Evolutionary conservation across 2,797 vertebrate species (phyloP).

Genomic region (Notamacropus eugenii): DNA sequence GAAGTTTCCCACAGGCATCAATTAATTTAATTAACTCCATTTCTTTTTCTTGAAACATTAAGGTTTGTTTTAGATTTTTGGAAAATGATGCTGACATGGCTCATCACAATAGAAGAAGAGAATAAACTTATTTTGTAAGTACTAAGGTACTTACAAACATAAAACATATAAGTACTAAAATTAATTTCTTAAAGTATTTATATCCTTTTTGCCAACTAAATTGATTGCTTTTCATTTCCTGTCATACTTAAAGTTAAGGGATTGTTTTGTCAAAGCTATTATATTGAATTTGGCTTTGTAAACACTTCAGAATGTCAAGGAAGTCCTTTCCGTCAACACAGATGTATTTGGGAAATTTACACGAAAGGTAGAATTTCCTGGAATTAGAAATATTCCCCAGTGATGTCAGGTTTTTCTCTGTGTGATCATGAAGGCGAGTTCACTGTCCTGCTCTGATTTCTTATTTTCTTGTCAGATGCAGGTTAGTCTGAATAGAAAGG

Average conservation of each 20-base stretch:
- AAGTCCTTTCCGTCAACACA: background rate
- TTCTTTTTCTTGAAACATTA: background rate
- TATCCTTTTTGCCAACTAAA: background rate
- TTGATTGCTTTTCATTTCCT: constrained; percentile 17
- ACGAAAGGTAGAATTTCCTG: background rate
- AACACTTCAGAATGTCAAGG: constrained; percentile 19
- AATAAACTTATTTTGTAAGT: background rate
- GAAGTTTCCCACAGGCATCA: background rate
- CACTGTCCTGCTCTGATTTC: background rate
- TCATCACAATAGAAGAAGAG: background rate
- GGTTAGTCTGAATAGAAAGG: background rate
- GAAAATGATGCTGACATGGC: background rate
- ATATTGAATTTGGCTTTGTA: background rate
- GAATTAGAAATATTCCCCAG: background rate
- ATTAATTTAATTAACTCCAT: background rate
- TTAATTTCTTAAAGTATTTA: background rate
- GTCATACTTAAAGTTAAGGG: background rate
- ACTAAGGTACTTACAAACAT: background rate
- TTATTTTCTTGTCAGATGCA: background rate
- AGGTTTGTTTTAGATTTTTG: background rate
- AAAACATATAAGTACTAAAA: background rate
- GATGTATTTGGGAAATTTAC: background rate
- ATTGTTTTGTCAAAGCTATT: background rate
- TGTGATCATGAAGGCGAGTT: background rate
- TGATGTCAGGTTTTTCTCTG: background rate